A percentile compares a stretch with the other conserved stretches of the same genome.
phyloP scores from a whole-genome alignment of 1,140 invertebrate genomes.

The Cryptotermes secundus region DNA sequence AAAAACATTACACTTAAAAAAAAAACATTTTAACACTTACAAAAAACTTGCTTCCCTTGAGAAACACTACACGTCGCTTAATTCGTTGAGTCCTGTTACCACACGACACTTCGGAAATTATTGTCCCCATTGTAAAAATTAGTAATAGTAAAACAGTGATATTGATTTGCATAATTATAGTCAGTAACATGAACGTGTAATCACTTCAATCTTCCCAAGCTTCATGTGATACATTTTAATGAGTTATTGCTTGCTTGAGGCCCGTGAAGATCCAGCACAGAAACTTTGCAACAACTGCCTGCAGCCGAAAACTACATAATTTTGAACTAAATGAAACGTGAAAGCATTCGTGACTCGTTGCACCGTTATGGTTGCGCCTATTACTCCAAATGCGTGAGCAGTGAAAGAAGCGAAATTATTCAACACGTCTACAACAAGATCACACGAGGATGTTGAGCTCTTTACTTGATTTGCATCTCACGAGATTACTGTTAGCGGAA shows the following conservation, averaged over 20 bases:
- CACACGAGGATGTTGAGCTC: not conserved
- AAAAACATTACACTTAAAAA: too few species aligned
- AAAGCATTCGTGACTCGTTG: not conserved
- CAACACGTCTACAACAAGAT: not conserved
- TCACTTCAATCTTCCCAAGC: not conserved
- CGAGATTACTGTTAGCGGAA: not conserved
- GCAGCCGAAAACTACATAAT: not conserved
- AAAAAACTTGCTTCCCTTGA: slow-evolving; percentile 48
- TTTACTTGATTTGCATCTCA: not conserved
- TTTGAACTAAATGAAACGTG: not conserved
- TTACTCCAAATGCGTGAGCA: not conserved
- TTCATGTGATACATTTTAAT: not conserved
- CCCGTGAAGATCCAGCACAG: not conserved
- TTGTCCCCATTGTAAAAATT: not conserved
- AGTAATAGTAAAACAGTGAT: not conserved
- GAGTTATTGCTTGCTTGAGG: not conserved
- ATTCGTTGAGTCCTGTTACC: not conserved
- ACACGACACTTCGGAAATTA: not conserved
- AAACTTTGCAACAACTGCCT: not conserved
- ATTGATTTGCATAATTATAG: not conserved
- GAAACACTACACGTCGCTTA: slow-evolving; percentile 45
- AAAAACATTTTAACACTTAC: slow-evolving; percentile 43
- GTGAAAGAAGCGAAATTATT: not conserved
- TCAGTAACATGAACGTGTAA: not conserved
- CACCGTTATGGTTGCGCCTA: not conserved